Conservation (phyloP, 2,113 vertebrate genomes). For the Rhea americana region DNA sequence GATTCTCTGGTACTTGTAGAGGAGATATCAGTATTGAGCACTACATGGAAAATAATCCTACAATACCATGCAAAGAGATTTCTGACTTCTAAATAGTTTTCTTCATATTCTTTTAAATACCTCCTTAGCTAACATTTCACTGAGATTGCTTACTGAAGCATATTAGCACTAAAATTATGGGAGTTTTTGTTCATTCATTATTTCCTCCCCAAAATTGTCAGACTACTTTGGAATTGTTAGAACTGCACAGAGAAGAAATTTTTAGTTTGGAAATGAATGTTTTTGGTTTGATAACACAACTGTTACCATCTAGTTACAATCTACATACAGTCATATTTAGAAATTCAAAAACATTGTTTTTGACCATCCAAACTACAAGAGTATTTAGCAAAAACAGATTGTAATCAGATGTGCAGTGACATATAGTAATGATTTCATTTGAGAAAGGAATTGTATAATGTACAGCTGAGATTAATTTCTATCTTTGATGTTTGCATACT, state of each 20-base stretch:
- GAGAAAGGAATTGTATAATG: background rate
- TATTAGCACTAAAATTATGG: background rate
- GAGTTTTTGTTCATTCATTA: background rate
- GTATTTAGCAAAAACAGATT: background rate
- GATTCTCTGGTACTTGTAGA: background rate
- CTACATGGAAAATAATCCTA: background rate
- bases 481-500: background rate
- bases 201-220: background rate
- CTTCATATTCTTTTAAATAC: background rate
- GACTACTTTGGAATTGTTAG: background rate
- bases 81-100: background rate
- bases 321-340: background rate
- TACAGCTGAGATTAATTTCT: slow-evolving; percentile 9
- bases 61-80: background rate
- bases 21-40: background rate
- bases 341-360: background rate
- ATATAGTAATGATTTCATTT: background rate
- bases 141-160: background rate
- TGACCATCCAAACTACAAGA: background rate
- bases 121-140: background rate
- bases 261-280: background rate
- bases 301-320: background rate
- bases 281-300: background rate
- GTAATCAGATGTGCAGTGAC: background rate
- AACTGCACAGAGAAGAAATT: background rate